These are phyloP conservation scores for Dendrocopos noguchii DNA, from an alignment of 2,113 vertebrate species.

Conservation along the genomic window DNA sequence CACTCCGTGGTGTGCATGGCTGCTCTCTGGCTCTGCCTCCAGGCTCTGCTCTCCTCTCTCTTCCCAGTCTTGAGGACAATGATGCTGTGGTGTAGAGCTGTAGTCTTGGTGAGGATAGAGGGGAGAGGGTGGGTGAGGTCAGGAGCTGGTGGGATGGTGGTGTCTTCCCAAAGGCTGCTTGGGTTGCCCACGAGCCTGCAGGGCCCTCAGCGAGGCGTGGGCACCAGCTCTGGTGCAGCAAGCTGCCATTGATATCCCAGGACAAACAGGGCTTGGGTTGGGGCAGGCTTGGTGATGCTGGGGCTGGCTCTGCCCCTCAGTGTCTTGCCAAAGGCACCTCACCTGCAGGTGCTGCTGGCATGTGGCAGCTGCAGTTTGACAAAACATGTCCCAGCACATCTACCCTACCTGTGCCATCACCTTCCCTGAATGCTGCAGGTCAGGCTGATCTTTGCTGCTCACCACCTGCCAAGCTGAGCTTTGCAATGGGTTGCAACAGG, in stretches of 20 bases:
- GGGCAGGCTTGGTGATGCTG: background rate
- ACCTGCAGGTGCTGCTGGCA: background rate
- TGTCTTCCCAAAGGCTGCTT: background rate
- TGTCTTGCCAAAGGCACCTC: background rate
- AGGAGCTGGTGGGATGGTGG: background rate
- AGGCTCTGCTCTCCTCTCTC: background rate
- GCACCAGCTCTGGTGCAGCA: fast-evolving
- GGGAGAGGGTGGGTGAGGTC: background rate
- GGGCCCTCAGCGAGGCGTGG: background rate
- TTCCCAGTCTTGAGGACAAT: fast-evolving
- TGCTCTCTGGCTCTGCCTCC: fast-evolving
- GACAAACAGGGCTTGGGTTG: background rate
- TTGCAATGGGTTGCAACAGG: background rate
- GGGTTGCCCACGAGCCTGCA: background rate
- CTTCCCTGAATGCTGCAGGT: background rate
- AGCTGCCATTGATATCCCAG: background rate
- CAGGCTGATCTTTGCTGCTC: fast-evolving
- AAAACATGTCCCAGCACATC: background rate
- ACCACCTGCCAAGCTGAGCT: background rate
- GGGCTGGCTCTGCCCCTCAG: fast-evolving
- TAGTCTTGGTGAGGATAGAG: fast-evolving
- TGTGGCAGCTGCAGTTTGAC: background rate
- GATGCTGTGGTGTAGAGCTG: background rate
- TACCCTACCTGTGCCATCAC: background rate
- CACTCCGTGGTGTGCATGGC: fast-evolving